A percentile compares a stretch with the other conserved stretches of the same genome.
These are phyloP conservation scores for Capromys pilorides DNA, from an alignment of 2,797 vertebrate species.

Conservation along the genomic window DNA sequence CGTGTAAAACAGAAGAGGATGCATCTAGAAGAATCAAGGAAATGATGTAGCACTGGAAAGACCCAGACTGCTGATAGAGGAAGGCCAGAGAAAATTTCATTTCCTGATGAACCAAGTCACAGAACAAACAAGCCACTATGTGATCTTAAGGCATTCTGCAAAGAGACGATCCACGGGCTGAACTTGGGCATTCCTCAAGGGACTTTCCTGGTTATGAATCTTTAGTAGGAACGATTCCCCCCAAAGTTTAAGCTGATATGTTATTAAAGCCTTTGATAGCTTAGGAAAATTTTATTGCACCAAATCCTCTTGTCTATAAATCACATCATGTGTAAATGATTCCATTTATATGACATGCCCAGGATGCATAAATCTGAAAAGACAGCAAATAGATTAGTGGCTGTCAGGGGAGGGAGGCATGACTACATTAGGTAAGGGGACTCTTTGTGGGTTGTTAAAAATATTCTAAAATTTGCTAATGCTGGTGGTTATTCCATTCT, in stretches of 20 bases:
- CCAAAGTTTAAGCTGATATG: conserved; percentile 70
- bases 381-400: neutral
- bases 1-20: conserved; percentile 91
- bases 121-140: conserved; percentile 90
- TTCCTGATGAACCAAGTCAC: conserved; percentile 94
- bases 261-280: conserved; percentile 9
- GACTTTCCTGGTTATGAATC: conserved; percentile 86
- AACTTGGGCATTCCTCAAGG: conserved; percentile 90
- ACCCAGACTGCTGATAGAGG: conserved; percentile 94
- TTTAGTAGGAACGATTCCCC: conserved; percentile 89
- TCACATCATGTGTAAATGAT: neutral
- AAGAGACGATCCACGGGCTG: conserved; percentile 91
- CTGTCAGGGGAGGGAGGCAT: no score
- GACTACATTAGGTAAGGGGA: no score
- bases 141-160: conserved; percentile 86
- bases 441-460: no score
- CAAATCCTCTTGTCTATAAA: conserved; percentile 1
- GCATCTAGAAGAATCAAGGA: conserved; percentile 90
- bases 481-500: no score
- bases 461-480: no score
- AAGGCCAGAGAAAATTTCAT: conserved; percentile 95
- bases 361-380: neutral
- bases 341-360: neutral
- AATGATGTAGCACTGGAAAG: conserved; percentile 91
- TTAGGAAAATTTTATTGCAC: neutral